A percentile compares a stretch with the other conserved stretches of the same genome.
phyloP scores from a whole-genome alignment of 2,888 invertebrate species.

The Anagyrus pseudococci region DNA sequence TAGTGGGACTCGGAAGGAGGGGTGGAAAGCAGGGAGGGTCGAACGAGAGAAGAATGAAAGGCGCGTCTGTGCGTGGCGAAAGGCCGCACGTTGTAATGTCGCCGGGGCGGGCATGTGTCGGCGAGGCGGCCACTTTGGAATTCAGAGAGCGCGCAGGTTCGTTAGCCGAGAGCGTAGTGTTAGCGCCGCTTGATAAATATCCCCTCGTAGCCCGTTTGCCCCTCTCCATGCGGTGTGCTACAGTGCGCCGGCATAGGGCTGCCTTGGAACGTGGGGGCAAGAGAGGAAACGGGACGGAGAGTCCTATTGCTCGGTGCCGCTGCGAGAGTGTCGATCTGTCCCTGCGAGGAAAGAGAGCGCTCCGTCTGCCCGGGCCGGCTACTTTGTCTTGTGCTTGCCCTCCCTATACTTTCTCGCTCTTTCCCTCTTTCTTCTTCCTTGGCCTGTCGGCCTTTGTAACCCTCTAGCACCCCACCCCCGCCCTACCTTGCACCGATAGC shows the following conservation, averaged over 20 bases:
- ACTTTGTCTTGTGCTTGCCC: constrained; percentile 1
- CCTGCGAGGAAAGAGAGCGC: no score
- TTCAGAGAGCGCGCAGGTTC: constrained; percentile 53
- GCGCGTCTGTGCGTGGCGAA: not conserved
- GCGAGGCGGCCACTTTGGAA: constrained; percentile 46
- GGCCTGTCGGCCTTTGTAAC: no score
- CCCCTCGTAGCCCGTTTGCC: not conserved
- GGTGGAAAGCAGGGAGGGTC: no score
- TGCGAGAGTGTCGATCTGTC: no score
- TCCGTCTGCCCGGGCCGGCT: no score
- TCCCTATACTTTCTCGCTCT: not conserved
- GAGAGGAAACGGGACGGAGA: not conserved
- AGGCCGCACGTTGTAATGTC: not conserved
- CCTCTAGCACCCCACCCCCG: no score
- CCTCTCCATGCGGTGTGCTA: no score
- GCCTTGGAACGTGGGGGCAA: no score
- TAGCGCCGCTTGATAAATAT: constrained; percentile 14
- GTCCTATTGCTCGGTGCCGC: no score
- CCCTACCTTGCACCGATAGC: not conserved
- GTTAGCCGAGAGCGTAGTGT: constrained; percentile 44
- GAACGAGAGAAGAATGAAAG: not conserved
- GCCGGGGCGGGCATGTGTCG: constrained; percentile 35
- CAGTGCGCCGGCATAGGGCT: no score
- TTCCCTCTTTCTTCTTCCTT: no score
- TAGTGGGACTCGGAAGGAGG: no score